Base-by-base conservation (phyloP, 2,888 invertebrate genomes). In the Drosophila ezoana region DNA sequence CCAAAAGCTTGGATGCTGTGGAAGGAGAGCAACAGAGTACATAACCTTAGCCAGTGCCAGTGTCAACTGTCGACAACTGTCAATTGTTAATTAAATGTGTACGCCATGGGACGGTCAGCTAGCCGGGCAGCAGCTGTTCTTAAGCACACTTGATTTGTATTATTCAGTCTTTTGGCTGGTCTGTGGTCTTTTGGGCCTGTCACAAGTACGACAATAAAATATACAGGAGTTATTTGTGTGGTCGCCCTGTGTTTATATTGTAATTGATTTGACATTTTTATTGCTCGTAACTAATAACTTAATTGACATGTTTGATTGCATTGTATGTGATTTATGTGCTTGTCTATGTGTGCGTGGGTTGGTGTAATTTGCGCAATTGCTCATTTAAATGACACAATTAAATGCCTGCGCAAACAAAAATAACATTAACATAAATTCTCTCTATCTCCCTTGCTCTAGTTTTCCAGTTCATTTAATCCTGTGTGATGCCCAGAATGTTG, bases 401-500 rank as follows among this genome's bases (percentile, higher is more conserved):
- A 76, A 60, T 59, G 41, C n/a, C 9, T 37, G 2, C 11, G n/a
- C 13, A 49, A 40, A 44, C 16, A 38, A 44, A 35, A n/a, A 45
- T n/a, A 51, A 52, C n/a, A 62, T 60, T 52, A 38, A 5, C 43
- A 35, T 37, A 23, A 40, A 52, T 53, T 18, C 16, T 10, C 14
- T 35, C 2, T 23, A 5, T 4, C 4, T 38, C 4, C 9, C 23
- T 35, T 1, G 3, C 18, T 4, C 44, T 13, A 35, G 16, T 28
- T 20, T 23, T 20, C 13, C 48, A 9, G 8, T 33, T 13, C 6
- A 28, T 3, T 28, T 62, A 72, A 3, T 72, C 56, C 1, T 69
- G 60, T 6, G 62, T 53, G 16, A 71, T 53, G 10, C 71, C 74
- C 23, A 79, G 57, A 18, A 89, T 53, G 1, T 95, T 94, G 52